A percentile compares a stretch with the other conserved stretches of the same genome.
phyloP scores from a whole-genome alignment of 2,797 vertebrate species.

The Gephyroberyx darwinii region DNA sequence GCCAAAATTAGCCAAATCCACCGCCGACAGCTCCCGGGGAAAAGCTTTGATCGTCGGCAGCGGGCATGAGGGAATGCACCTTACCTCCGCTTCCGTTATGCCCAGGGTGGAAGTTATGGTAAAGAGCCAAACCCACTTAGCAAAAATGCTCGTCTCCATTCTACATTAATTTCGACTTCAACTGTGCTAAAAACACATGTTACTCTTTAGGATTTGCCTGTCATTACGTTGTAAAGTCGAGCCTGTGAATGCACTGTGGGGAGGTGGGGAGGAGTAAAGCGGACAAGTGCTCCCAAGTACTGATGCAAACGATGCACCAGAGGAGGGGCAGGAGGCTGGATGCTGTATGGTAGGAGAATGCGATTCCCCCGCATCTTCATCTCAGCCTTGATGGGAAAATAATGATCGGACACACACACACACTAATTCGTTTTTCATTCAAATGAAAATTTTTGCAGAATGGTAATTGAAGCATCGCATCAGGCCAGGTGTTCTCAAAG shows the following conservation, averaged over 20 bases:
- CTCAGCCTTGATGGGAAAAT: slow-evolving; percentile 41
- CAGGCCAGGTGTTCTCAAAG: neutral
- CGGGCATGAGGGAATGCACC: slow-evolving; percentile 82
- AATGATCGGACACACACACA: slow-evolving; percentile 3
- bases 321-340: slow-evolving; percentile 80
- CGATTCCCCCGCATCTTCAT: slow-evolving; percentile 58
- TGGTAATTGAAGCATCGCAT: neutral
- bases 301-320: slow-evolving; percentile 78
- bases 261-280: slow-evolving; percentile 62
- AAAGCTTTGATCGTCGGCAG: slow-evolving; percentile 48
- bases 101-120: slow-evolving; percentile 77
- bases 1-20: slow-evolving; percentile 58
- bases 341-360: slow-evolving; percentile 63
- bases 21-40: slow-evolving; percentile 51
- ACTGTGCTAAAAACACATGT: slow-evolving; percentile 54
- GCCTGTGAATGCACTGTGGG: slow-evolving; percentile 65
- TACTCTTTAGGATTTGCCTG: slow-evolving; percentile 44
- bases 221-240: slow-evolving; percentile 69
- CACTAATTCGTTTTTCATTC: slow-evolving; percentile 50
- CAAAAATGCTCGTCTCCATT: slow-evolving; percentile 75
- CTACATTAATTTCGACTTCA: slow-evolving; percentile 57
- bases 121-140: slow-evolving; percentile 74
- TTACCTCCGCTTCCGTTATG: slow-evolving; percentile 80
- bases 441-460: neutral
- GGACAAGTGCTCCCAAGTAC: slow-evolving; percentile 75